Base-by-base conservation (phyloP, 2,888 invertebrate genomes). In the Miltochrista miniata region DNA sequence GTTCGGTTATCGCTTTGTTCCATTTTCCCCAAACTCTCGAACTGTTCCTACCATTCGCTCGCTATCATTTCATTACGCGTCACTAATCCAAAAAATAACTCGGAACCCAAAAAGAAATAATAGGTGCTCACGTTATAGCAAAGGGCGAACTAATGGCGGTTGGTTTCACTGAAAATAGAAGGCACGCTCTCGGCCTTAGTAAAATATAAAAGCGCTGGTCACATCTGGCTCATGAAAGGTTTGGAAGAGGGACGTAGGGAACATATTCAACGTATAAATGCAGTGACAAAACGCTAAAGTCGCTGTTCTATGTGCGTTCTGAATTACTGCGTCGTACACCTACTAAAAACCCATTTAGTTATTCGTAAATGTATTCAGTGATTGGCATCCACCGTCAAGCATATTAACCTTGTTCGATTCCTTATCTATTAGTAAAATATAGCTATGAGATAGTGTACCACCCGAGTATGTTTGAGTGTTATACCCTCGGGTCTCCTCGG, bases 231-330 rank as follows among this genome's bases (percentile, higher is more conserved):
- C 47, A 38, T 45, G 51, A 63, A 66, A 67, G 68, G 70, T 60
- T 54, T 40, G 41, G 43, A 48, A 50, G 54, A 59, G 55, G 63
- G 54, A 45, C 52, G 41, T 33, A 15, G 40, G 46, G 53, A 59
- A 70, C 67, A 64, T 64, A 69, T 71, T 65, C 64, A 62, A 67
- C 54, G 52, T 68, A 75, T 74, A 74, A 76, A 70, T 67, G 63
- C 61, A 59, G 66, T 61, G 70, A 65, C 63, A 68, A 48, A 60
- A 63, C 61, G 48, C 64, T 64, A 67, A 49, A 64, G 67, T 36
- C 45, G 30, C 41, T 13, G 33, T n/a, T n/a, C 18, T 24, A 24
- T 24, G 5, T 24, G 18, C 18, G 18, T 24, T 24, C 18, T 24
- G 5, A 4, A n/a, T n/a, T n/a, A n/a, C 3, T 24, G 18, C 18